Base-by-base conservation (phyloP, 2,888 invertebrate species). In the Coronaproctus castanopsis region DNA sequence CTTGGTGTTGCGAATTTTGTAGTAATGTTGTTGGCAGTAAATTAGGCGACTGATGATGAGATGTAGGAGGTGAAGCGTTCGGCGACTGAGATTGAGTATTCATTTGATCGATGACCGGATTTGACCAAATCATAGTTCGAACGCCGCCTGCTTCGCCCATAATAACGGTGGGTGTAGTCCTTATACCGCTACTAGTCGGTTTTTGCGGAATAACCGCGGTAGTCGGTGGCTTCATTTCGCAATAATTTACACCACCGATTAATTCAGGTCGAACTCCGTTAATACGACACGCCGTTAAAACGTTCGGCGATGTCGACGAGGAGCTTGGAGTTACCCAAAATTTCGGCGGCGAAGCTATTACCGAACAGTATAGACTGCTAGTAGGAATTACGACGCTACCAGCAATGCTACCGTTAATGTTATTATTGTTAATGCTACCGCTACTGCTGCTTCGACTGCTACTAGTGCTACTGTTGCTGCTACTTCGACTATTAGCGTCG, bases 121-220 rank as follows among this genome's bases (percentile, higher is more conserved):
- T 78, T 24, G 80, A 79, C 81, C 81, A 82, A 61, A 81, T 77
- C 81, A 81, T 82, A 52, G 82, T 81, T 60, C 78, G 69, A 0
- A 91, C 90, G 52, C 90, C 87, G 58, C 90, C 91, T 50, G 88
- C 87, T 72, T 91, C 90, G 55, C 90, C 90, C 89, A 91, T 89
- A 65, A 91, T 87, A 63, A 90, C 90, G 55, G 88, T 87, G 24
- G 91, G 90, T 57, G 90, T 77, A 69, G 73, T 62, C 49, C 67
- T 52, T 55, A 64, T 51, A 57, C 63, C 36, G 64, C 63, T 52
- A 64, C 62, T 57, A 61, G 66, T 60, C 62, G 62, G 59, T 23
- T 64, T 58, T 23, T 64, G 65, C 2, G 62, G 64, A 54, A 64
- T 62, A 54, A 64, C 61, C n/a, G 62, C 57, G 8, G 36, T 36